phyloP scores from a whole-genome alignment of 2,797 vertebrate species.

The Typhlichthys eigenmanni region DNA sequence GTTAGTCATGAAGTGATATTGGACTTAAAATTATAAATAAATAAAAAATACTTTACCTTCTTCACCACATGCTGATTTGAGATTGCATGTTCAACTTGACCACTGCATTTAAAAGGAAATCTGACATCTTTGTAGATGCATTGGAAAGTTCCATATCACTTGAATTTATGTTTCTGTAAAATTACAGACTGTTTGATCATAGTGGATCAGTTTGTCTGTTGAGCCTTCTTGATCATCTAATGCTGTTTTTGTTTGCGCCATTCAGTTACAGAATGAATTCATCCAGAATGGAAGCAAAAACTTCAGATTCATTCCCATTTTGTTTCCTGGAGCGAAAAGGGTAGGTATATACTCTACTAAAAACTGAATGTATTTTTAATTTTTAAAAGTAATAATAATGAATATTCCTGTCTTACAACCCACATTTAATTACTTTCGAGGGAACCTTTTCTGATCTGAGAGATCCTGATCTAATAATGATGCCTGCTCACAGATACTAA shows the following conservation, averaged over 20 bases:
- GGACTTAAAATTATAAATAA: too few relatives aligned
- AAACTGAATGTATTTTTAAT: not conserved
- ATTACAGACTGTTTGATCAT: not conserved
- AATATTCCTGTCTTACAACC: not conserved
- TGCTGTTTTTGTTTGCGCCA: not conserved
- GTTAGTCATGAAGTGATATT: too few relatives aligned
- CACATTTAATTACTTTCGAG: too few relatives aligned
- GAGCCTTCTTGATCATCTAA: not conserved
- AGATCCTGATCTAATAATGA: too few relatives aligned
- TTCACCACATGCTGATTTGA: too few relatives aligned
- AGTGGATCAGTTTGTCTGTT: not conserved
- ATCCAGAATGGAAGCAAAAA: slow-evolving; percentile 86
- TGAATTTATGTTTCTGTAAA: not conserved
- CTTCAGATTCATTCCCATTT: slow-evolving; percentile 82
- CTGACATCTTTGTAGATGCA: too few relatives aligned
- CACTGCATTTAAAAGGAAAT: too few relatives aligned
- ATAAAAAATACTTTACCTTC: too few relatives aligned
- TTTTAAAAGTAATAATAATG: not conserved
- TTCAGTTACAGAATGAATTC: slow-evolving; percentile 83
- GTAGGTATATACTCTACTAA: slow-evolving; percentile 44
- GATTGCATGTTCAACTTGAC: too few relatives aligned
- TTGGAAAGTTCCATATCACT: too few relatives aligned
- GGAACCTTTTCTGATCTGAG: too few relatives aligned
- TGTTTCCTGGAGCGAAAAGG: slow-evolving; percentile 81
- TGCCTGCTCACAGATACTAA: too few relatives aligned